These are phyloP conservation scores for Poliocrania exsul DNA, from an alignment of 2,797 vertebrate species.

Conservation along the genomic window DNA sequence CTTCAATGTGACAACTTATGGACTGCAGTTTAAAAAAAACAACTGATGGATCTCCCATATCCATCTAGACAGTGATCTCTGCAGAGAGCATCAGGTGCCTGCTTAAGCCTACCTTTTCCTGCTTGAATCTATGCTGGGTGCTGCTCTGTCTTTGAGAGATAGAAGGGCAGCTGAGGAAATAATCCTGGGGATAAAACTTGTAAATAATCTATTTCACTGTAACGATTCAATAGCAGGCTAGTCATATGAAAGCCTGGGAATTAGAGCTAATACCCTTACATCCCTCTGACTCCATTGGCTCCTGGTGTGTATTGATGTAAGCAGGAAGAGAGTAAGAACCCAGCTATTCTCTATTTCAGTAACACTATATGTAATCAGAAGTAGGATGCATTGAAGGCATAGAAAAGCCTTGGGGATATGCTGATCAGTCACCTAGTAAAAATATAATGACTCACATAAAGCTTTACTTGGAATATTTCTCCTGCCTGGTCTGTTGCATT, in stretches of 20 bases:
- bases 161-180: neutral
- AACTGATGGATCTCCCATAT: neutral
- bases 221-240: neutral
- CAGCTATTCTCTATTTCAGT: neutral
- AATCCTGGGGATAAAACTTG: neutral
- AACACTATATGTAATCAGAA: neutral
- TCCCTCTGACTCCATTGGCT: neutral
- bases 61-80: neutral
- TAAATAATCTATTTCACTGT: neutral
- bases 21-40: neutral
- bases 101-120: neutral
- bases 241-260: neutral
- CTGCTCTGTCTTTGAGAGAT: neutral
- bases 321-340: neutral
- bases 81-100: neutral
- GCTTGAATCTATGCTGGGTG: neutral
- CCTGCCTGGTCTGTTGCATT: neutral
- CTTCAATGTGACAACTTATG: neutral
- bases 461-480: neutral
- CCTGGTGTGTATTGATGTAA: neutral
- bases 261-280: neutral
- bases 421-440: neutral
- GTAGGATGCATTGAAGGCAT: neutral
- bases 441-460: neutral
- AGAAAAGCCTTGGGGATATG: neutral